Conservation (phyloP, 2,888 invertebrate species). For the Colostygia pectinataria region DNA sequence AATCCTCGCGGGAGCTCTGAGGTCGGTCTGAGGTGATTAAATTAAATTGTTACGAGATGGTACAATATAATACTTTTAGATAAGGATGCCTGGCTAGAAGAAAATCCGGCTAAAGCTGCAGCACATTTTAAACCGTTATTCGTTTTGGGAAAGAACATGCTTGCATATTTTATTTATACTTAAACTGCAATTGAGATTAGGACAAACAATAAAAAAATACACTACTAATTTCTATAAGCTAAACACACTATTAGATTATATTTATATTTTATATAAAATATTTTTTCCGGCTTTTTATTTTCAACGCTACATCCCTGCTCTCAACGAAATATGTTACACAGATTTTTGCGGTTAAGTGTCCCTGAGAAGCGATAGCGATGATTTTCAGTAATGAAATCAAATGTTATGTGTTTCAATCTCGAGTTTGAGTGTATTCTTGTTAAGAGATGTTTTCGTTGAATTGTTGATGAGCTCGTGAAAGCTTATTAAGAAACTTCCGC, state of each 20-base stretch:
- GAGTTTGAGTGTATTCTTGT: constrained; percentile 14
- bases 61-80: constrained; percentile 28
- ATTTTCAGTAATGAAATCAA: constrained; percentile 25
- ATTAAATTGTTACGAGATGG: constrained; percentile 35
- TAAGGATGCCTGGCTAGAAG: constrained; percentile 14
- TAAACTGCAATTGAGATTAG: too few species aligned
- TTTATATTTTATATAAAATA: neutral
- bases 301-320: neutral
- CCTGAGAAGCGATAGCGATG: constrained; percentile 19
- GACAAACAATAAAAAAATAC: too few species aligned
- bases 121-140: neutral
- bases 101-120: constrained; percentile 9
- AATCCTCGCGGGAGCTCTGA: constrained; percentile 40
- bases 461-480: constrained; percentile 19
- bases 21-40: constrained; percentile 37
- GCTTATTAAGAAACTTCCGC: constrained; percentile 8
- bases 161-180: too few species aligned
- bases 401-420: constrained; percentile 22
- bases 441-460: constrained; percentile 17
- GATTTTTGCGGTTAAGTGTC: constrained; percentile 20
- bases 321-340: constrained; percentile 17
- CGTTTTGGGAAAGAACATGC: too few species aligned
- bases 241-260: too few species aligned
- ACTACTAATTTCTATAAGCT: too few species aligned
- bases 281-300: neutral